Conservation (phyloP, 1,140 invertebrate species). For the Diorhabda sublineata region DNA sequence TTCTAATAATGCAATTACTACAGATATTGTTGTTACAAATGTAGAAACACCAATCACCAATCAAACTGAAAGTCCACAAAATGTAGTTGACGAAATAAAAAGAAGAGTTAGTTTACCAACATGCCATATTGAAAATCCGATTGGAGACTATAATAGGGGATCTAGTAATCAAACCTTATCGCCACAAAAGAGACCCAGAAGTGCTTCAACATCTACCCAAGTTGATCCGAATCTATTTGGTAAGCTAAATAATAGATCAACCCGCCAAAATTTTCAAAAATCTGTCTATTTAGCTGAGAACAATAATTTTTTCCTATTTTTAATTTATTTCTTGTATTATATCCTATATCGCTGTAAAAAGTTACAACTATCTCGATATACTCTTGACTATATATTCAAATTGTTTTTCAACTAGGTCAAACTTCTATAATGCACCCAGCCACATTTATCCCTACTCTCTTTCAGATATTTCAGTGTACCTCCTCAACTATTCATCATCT, state of each 20-base stretch:
- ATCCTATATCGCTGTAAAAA: too few species aligned
- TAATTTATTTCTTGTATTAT: too few species aligned
- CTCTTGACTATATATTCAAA: too few species aligned
- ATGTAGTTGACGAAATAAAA: constrained; percentile 48
- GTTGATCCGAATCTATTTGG: constrained; percentile 78
- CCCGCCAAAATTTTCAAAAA: too few species aligned
- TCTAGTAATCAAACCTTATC: constrained; percentile 47
- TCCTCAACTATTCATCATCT: too few species aligned
- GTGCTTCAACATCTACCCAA: constrained; percentile 73
- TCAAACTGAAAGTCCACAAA: constrained; percentile 8
- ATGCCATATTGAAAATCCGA: constrained; percentile 52
- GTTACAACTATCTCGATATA: too few species aligned
- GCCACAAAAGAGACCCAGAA: constrained; percentile 64
- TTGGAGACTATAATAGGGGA: constrained; percentile 26
- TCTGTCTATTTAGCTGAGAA: too few species aligned
- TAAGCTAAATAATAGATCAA: constrained; percentile 44
- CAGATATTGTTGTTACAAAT: constrained; percentile 49
- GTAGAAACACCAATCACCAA: constrained; percentile 32
- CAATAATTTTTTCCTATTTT: too few species aligned
- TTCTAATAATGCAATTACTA: constrained; percentile 31
- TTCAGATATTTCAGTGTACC: too few species aligned
- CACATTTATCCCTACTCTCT: too few species aligned
- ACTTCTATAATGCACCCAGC: too few species aligned
- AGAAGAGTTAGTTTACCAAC: constrained; percentile 62
- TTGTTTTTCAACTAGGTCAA: too few species aligned